Evolutionary conservation across 2,113 vertebrate genomes (phyloP).

Genomic region (Climacteris rufus): DNA sequence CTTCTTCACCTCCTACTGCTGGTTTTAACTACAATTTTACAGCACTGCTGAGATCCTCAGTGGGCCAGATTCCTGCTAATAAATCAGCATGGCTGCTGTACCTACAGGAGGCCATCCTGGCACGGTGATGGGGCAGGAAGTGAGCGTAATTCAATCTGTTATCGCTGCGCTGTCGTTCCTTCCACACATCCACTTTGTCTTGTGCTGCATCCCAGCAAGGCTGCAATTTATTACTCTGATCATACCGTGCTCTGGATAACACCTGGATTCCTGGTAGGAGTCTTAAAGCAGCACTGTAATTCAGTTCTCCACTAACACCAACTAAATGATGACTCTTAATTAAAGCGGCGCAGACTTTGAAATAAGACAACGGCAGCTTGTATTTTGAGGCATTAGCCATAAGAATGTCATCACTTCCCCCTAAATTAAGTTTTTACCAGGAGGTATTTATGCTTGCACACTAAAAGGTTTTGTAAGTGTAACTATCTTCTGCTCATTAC

Average conservation of each 20-base stretch:
- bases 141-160: neutral
- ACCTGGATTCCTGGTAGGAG: neutral
- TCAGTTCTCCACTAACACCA: neutral
- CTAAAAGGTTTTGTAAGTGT: neutral
- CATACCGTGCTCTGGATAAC: neutral
- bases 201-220: neutral
- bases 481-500: constrained; percentile 3
- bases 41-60: neutral
- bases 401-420: neutral
- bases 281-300: neutral
- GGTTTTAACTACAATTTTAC: neutral
- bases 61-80: neutral
- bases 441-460: neutral
- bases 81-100: neutral
- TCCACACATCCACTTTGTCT: neutral
- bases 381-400: neutral
- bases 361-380: neutral
- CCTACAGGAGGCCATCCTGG: neutral
- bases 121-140: neutral
- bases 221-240: neutral
- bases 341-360: neutral
- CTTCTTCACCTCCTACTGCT: neutral
- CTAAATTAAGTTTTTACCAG: neutral
- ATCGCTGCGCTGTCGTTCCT: neutral
- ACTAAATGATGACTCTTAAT: neutral